Percentiles rank a stretch among this genome's conserved stretches.
phyloP scores from a whole-genome alignment of 2,797 vertebrate species.

The Kryptopterus vitreolus region DNA sequence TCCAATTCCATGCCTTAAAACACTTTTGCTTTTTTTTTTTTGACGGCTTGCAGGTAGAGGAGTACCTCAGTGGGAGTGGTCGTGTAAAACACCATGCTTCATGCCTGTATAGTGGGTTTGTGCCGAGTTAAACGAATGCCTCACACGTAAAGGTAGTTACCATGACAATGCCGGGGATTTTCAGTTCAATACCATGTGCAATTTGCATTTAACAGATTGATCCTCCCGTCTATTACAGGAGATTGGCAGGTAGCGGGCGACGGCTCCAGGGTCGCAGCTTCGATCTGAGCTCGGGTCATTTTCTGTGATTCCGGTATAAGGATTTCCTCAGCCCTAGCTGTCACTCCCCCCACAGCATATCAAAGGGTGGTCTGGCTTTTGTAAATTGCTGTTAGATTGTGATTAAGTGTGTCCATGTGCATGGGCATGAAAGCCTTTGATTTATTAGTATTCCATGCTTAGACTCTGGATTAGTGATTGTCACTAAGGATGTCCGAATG shows the following conservation, averaged over 20 bases:
- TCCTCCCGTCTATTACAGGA: neutral
- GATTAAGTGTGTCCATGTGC: neutral
- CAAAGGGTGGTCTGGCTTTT: neutral
- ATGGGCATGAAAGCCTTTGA: too few relatives aligned
- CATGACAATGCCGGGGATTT: constrained; percentile 35
- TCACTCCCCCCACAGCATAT: neutral
- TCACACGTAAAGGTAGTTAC: constrained; percentile 16
- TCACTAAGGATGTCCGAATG: neutral
- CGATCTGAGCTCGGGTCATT: neutral
- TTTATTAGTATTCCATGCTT: neutral
- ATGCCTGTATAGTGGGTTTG: neutral
- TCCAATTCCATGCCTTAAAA: neutral
- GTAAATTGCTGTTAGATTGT: neutral
- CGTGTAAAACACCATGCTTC: neutral
- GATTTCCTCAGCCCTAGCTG: neutral
- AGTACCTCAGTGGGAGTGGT: neutral
- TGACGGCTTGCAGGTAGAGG: neutral
- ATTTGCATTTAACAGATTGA: neutral
- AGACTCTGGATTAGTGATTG: neutral
- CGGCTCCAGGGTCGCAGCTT: neutral
- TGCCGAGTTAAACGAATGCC: neutral
- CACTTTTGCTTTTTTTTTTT: neutral
- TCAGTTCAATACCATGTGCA: neutral
- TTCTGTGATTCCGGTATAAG: neutral
- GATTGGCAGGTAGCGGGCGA: neutral